Evolutionary conservation across 2,797 vertebrate genomes (phyloP), one percentile per base, ranked within the genome.

Genomic region (Bufotes viridis): DNA sequence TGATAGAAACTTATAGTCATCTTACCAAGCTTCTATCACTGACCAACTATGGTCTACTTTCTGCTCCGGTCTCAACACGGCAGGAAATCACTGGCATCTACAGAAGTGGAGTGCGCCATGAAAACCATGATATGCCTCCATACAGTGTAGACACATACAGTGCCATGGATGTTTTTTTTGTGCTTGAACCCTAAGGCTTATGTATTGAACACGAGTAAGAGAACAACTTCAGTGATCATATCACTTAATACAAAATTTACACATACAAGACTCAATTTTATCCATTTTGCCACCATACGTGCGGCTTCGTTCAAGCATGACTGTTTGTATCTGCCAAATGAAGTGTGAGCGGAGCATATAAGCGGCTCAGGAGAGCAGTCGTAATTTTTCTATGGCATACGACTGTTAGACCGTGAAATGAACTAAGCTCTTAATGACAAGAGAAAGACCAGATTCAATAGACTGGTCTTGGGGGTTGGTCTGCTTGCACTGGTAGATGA

Each of bases 361-460:
- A 34, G 17, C 17, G 29, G 15, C 69, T 70, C 13, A 34, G 26
- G 69, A 70, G 34, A 17, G 18, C 26, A 70, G 29, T 26, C 24
- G 2, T 70, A 70, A 70, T 70, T 70, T 70, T 70, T 34, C 69
- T 70, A 18, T 18, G 15, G 14, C 69, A 70, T 70, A 29, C n/a
- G 13, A 70, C 69, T 70, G 29, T 70, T 70, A 70, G 69, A 70
- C 26, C 69, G 34, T 70, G 69, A 70, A 70, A 70, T 70, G 69
- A 70, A 70, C 69, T 70, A 34, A 34, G 69, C 69, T 70, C 69
- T 18, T 70, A 70, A 70, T 70, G 26, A 70, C 26, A 34, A 34
- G 69, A 7, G 69, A 34, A 70, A 11, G 69, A 26, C 69, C 6
- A 34, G 69, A 70, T 70, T 70, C 69, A 70, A 18, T 18, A 34